These are phyloP conservation scores for Poeciliopsis turrubarensis DNA, from an alignment of 2,113 vertebrate species.

Conservation along the genomic window DNA sequence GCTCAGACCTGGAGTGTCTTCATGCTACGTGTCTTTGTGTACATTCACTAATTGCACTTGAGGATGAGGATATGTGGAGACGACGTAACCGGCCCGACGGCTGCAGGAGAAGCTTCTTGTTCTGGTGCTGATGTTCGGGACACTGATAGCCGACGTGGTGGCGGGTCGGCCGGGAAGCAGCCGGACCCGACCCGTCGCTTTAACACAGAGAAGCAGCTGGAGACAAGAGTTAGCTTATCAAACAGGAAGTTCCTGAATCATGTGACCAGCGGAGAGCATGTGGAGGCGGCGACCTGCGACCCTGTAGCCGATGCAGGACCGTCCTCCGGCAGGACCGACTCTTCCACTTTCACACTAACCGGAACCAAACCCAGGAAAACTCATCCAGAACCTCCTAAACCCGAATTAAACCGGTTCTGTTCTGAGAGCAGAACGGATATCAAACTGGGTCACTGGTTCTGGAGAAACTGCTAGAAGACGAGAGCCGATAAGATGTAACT, in stretches of 20 bases:
- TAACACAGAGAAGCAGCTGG: constrained; percentile 29
- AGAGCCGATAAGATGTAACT: neutral
- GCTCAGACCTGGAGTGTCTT: constrained; percentile 7
- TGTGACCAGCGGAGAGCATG: neutral
- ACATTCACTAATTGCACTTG: constrained; percentile 80
- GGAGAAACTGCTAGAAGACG: too few relatives aligned
- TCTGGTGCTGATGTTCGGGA: neutral
- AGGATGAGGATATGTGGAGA: constrained; percentile 50
- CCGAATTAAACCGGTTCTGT: too few relatives aligned
- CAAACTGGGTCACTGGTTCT: neutral
- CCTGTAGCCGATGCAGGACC: neutral
- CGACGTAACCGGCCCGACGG: neutral
- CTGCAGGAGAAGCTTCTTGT: neutral
- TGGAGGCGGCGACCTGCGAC: neutral
- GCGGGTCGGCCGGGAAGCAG: too few relatives aligned
- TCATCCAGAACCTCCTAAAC: too few relatives aligned
- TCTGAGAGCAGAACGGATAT: neutral
- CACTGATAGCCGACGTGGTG: neutral
- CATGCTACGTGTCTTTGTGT: constrained; percentile 47
- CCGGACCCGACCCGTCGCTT: too few relatives aligned
- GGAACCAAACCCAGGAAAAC: neutral
- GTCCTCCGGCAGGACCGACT: neutral
- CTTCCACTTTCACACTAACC: neutral
- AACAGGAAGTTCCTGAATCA: neutral
- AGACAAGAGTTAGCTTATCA: neutral